phyloP scores from a whole-genome alignment of 2,113 vertebrate genomes.

The Ptilonorhynchus violaceus region DNA sequence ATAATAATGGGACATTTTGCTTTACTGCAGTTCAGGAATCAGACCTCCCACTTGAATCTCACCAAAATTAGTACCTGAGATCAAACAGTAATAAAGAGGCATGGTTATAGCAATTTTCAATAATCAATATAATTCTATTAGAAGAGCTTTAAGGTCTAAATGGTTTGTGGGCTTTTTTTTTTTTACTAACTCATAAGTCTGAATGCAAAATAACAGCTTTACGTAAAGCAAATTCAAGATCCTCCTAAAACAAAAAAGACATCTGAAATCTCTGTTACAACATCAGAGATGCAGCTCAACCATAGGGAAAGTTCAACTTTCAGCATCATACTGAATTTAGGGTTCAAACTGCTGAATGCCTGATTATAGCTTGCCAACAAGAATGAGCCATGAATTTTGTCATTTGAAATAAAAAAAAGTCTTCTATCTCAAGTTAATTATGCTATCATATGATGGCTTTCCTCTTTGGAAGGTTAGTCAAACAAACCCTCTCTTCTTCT shows the following conservation, averaged over 20 bases:
- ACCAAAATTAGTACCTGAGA: background rate
- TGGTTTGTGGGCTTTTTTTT: rapidly evolving
- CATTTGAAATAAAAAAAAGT: background rate
- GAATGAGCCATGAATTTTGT: background rate
- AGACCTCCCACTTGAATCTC: background rate
- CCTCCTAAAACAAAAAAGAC: background rate
- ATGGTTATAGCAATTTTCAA: background rate
- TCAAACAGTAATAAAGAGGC: background rate
- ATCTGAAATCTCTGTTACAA: background rate
- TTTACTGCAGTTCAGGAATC: background rate
- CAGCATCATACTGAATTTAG: background rate
- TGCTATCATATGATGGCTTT: background rate
- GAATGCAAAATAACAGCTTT: background rate
- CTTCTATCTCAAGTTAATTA: background rate
- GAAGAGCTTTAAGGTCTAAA: background rate
- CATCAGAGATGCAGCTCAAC: background rate
- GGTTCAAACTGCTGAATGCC: background rate
- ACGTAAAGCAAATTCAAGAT: background rate
- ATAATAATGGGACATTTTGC: background rate
- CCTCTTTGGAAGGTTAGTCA: background rate
- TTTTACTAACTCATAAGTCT: background rate
- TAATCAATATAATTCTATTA: background rate
- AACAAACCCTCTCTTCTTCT: background rate
- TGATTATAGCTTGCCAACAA: background rate
- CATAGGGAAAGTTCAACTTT: background rate